A percentile compares a stretch with the other conserved stretches of the same genome.
These are phyloP conservation scores for Procambarus virginalis DNA, from an alignment of 1,140 invertebrate genomes.

Conservation along the genomic window DNA sequence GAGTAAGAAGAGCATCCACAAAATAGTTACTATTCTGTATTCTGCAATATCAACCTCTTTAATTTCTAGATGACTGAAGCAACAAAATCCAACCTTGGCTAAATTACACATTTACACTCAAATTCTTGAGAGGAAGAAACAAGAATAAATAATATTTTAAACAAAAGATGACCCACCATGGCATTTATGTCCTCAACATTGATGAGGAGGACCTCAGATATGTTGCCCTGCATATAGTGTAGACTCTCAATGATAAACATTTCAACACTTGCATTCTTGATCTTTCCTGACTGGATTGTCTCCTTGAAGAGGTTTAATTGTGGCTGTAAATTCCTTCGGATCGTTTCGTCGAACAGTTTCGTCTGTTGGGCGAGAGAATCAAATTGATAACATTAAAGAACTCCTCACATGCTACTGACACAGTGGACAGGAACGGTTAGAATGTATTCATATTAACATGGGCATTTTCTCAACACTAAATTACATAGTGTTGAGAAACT, in stretches of 20 bases:
- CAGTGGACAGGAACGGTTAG: too few species aligned
- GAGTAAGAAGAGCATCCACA: too few species aligned
- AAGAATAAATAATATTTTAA: neutral
- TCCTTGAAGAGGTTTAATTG: slow-evolving; percentile 69
- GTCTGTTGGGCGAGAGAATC: slow-evolving; percentile 41
- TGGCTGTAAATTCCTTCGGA: slow-evolving; percentile 66
- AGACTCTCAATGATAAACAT: slow-evolving; percentile 69
- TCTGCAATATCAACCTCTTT: neutral
- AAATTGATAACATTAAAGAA: too few species aligned
- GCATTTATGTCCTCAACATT: slow-evolving; percentile 72
- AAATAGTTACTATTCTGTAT: too few species aligned
- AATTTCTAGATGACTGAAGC: too few species aligned
- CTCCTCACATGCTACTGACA: too few species aligned
- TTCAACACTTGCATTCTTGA: slow-evolving; percentile 66
- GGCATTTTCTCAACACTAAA: too few species aligned
- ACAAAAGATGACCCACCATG: slow-evolving; percentile 64
- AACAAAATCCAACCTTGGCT: too few species aligned
- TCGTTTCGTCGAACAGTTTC: slow-evolving; percentile 62
- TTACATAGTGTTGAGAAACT: too few species aligned
- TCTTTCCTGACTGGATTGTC: slow-evolving; percentile 51
- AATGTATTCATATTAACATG: too few species aligned
- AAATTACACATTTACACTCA: neutral
- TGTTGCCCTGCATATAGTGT: slow-evolving; percentile 71
- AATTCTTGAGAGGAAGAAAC: neutral
- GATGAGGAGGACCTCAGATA: slow-evolving; percentile 70